Base-by-base conservation (phyloP, 2,888 invertebrate species). In the Baronia brevicornis region DNA sequence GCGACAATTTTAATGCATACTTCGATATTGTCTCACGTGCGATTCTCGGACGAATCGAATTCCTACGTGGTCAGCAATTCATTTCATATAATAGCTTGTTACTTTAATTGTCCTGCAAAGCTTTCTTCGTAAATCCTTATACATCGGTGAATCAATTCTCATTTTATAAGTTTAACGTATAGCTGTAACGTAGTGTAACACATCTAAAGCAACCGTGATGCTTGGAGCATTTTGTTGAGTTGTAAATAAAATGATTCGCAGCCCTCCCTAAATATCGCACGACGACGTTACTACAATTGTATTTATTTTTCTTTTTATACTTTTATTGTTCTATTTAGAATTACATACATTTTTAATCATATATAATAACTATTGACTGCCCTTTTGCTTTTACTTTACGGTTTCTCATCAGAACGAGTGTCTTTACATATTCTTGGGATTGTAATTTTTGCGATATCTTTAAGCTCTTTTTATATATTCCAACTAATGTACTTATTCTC, bases 1-100 rank as follows among this genome's bases (percentile, higher is more conserved):
- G 33, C 21, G 38, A 36, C 26, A 37, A 46, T 38, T 41, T 44
- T 46, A 43, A 44, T 43, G 51, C 52, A 56, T 51, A 54, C 44
- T 45, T 37, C 36, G 29, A 28, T 40, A 42, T 36, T 41, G 42
- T 52, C 48, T 40, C 48, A 44, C 48, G 54, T 45, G n/a, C n/a
- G n/a, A n/a, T 17, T 36, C 37, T 39, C 46, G 32, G 47, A 36
- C 45, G 43, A 44, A 36, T 46, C 43, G 53, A 52, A 63, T 60
- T 55, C 59, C 63, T 60, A 70, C 71, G 68, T 70, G 68, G 60
- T 46, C 56, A 54, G 54, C 58, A 64, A 74, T 68, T 68, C 55
- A 64, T 68, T 70, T 59, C 41, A 48, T 62, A 67, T 71, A 66
- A 72, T 71, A 54, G 67, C 68, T 60, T 62, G 65, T 71, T 65